Evolutionary conservation across 2,113 vertebrate genomes (phyloP).

Genomic region (Perccottus glenii): DNA sequence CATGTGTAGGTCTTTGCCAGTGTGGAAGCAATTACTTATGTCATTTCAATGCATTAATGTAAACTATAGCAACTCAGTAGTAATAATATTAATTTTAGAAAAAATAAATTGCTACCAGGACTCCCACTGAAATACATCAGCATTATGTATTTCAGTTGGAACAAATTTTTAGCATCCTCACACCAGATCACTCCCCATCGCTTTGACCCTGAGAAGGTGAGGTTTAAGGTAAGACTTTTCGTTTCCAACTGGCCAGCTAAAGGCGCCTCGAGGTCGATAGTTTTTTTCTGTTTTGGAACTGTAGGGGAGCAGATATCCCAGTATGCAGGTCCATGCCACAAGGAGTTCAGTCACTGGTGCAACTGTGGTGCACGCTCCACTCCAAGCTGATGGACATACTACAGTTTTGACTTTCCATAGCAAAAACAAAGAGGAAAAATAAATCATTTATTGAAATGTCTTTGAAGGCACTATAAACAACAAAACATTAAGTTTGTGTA

Average conservation of each 20-base stretch:
- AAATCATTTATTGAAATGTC: not conserved
- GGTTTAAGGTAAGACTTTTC: constrained; percentile 11
- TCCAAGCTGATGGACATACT: constrained; percentile 7
- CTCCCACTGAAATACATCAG: constrained; percentile 21
- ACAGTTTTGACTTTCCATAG: not conserved
- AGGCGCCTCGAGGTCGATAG: constrained; percentile 9
- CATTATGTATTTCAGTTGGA: too few relatives aligned
- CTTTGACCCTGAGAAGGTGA: not conserved
- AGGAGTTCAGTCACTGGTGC: not conserved
- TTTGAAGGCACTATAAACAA: not conserved
- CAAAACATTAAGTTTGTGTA: too few relatives aligned
- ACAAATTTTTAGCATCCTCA: not conserved
- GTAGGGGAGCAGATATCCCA: not conserved
- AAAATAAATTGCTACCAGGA: constrained; percentile 31
- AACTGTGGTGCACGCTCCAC: constrained; percentile 7
- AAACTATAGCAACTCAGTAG: constrained; percentile 5
- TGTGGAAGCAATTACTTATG: constrained; percentile 22
- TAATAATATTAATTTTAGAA: constrained; percentile 18
- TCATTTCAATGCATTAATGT: constrained; percentile 21
- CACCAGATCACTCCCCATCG: not conserved
- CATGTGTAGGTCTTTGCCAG: constrained; percentile 15
- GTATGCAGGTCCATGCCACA: constrained; percentile 6
- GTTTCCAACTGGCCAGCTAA: constrained; percentile 9
- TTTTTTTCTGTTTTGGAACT: constrained; percentile 1
- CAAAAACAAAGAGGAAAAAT: not conserved